These are phyloP conservation scores for Thalassoma bifasciatum DNA, from an alignment of 2,113 vertebrate species.

Conservation along the genomic window DNA sequence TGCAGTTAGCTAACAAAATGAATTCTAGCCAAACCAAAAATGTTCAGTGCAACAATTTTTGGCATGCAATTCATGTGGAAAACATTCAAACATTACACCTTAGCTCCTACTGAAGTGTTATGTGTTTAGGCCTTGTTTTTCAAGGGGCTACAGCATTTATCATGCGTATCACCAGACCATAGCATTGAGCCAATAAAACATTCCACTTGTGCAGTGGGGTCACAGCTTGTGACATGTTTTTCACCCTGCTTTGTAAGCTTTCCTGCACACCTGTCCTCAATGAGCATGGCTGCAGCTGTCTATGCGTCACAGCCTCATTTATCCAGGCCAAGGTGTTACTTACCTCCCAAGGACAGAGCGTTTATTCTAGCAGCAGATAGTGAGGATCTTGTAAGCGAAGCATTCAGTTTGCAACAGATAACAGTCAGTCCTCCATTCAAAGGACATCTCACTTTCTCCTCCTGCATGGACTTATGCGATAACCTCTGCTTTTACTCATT, in stretches of 20 bases:
- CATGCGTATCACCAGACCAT: too few relatives aligned
- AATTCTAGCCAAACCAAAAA: too few relatives aligned
- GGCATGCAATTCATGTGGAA: too few relatives aligned
- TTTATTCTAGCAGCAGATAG: slow-evolving; percentile 49
- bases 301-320: slow-evolving; percentile 49
- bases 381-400: slow-evolving; percentile 31
- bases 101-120: too few relatives aligned
- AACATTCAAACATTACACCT: too few relatives aligned
- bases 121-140: too few relatives aligned
- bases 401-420: slow-evolving; percentile 36
- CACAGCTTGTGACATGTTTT: not conserved
- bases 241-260: slow-evolving; percentile 42
- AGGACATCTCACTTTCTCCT: slow-evolving; percentile 6
- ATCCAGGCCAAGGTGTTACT: slow-evolving; percentile 45
- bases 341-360: slow-evolving; percentile 36
- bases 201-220: not conserved
- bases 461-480: slow-evolving; percentile 1
- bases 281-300: slow-evolving; percentile 27
- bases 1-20: too few relatives aligned
- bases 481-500: not conserved
- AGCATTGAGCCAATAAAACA: too few relatives aligned
- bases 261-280: slow-evolving; percentile 42
- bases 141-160: too few relatives aligned
- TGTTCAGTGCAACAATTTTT: too few relatives aligned
- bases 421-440: slow-evolving; percentile 2